A percentile compares a stretch with the other conserved stretches of the same genome.
Conservation (phyloP, 2,888 invertebrate species). For the Galeopsomyia nigrocyanea region DNA sequence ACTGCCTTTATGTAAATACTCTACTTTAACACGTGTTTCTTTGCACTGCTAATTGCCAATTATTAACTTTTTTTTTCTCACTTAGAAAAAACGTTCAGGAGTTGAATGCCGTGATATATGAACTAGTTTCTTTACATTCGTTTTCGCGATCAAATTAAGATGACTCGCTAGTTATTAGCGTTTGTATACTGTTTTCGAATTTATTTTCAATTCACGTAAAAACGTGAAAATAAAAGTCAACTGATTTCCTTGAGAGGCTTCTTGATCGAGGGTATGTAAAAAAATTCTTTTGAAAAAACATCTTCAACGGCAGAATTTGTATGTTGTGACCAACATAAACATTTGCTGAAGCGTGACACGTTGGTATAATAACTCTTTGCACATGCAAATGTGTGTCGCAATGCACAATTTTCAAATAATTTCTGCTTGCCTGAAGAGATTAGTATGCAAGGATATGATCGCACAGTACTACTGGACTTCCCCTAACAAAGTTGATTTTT, state of each 20-base stretch:
- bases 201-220: conserved; percentile 3
- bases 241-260: background rate
- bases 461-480: too few relatives aligned
- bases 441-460: background rate
- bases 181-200: background rate
- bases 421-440: conserved; percentile 6
- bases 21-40: too few relatives aligned
- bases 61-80: background rate
- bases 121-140: background rate
- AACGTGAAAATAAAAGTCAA: background rate
- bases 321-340: background rate
- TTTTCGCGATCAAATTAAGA: background rate
- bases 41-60: background rate
- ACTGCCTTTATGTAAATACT: background rate
- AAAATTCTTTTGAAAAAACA: background rate
- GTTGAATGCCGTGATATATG: background rate
- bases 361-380: conserved; percentile 10
- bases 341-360: background rate
- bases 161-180: background rate
- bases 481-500: too few relatives aligned
- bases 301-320: too few relatives aligned
- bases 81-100: background rate
- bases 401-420: conserved; percentile 21
- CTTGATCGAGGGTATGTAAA: background rate
- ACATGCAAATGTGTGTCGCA: conserved; percentile 22